Conservation (phyloP, 2,113 vertebrate species). For the Toxostoma redivivum region DNA sequence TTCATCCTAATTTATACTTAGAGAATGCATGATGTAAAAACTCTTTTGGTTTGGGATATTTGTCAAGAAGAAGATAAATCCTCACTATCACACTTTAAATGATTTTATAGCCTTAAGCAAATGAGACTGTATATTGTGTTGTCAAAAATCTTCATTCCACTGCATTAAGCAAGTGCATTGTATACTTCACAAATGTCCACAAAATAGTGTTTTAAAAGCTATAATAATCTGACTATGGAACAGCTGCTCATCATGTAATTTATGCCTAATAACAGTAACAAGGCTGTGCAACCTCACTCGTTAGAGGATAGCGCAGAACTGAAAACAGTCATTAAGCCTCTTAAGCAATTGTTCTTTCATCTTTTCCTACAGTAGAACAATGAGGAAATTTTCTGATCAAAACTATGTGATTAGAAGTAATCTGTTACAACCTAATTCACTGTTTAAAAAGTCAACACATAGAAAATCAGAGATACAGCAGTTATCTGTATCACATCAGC, state of each 20-base stretch:
- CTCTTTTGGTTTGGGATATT: neutral
- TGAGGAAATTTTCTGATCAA: neutral
- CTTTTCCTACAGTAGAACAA: neutral
- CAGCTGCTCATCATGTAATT: neutral
- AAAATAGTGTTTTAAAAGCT: neutral
- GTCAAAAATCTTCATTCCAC: neutral
- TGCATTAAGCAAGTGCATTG: neutral
- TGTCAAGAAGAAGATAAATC: neutral
- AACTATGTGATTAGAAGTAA: neutral
- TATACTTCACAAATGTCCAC: neutral
- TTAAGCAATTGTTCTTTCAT: neutral
- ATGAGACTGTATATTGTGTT: neutral
- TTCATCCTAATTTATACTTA: neutral
- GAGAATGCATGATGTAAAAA: neutral
- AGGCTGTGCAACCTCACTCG: neutral
- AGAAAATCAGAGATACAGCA: neutral
- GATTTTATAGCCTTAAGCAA: neutral
- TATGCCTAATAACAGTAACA: neutral
- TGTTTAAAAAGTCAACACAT: neutral
- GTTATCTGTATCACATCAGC: neutral
- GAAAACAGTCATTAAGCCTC: slow-evolving; percentile 24
- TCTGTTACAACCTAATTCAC: neutral
- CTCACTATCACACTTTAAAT: neutral
- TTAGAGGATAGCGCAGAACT: neutral
- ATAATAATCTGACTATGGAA: neutral